Conservation (phyloP, 2,888 invertebrate genomes). For the Phaedon cochleariae region DNA sequence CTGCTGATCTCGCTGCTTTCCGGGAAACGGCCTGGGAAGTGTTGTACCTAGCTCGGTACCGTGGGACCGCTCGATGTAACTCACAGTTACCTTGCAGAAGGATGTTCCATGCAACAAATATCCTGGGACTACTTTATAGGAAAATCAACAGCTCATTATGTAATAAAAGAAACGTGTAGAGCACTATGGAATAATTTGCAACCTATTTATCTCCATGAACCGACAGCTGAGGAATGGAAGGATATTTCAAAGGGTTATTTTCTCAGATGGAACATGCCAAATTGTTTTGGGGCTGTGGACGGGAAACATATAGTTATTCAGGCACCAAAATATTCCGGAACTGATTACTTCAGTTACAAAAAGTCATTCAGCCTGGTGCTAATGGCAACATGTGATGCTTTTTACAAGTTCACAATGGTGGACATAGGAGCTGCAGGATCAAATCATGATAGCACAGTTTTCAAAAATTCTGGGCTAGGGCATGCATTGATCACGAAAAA, state of each 20-base stretch:
- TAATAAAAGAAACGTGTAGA: conserved; percentile 36
- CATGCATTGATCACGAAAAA: conserved; percentile 17
- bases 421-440: conserved; percentile 49
- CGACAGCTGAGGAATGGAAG: conserved; percentile 7
- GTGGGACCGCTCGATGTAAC: too few species aligned
- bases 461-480: not conserved
- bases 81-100: conserved; percentile 14
- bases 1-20: too few species aligned
- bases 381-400: conserved; percentile 47
- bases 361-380: conserved; percentile 31
- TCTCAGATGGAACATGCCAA: too few species aligned
- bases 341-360: conserved; percentile 50
- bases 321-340: conserved; percentile 43
- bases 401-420: conserved; percentile 46
- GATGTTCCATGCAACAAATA: too few species aligned
- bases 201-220: not conserved
- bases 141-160: conserved; percentile 45
- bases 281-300: conserved; percentile 48
- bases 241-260: conserved; percentile 24
- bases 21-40: too few species aligned
- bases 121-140: conserved; percentile 29
- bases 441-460: conserved; percentile 45
- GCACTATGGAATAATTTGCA: conserved; percentile 40
- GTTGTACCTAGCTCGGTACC: too few species aligned
- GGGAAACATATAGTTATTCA: conserved; percentile 49